A percentile compares a stretch with the other conserved stretches of the same genome.
Evolutionary conservation across 2,888 invertebrate species (phyloP).

Genomic region (Geophilus truncorum): DNA sequence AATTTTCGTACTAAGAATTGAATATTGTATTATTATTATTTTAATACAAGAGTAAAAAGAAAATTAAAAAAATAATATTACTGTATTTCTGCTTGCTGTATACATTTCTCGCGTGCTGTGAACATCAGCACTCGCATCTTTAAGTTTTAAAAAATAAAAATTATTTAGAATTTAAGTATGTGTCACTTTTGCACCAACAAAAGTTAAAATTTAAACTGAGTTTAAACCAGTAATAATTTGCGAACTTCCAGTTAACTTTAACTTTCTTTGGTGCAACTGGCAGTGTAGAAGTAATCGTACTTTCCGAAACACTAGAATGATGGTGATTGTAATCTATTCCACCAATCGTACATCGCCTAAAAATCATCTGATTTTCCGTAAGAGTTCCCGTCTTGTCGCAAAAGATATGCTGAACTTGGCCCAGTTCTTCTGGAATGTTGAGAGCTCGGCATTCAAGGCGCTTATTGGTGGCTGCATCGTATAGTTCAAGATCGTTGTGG

Average conservation of each 20-base stretch:
- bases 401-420: conserved; percentile 90
- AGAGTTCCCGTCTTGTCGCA: conserved; percentile 97
- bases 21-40: no score
- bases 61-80: conserved; percentile 16
- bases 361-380: conserved; percentile 96
- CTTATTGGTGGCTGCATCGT: conserved; percentile 75
- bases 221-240: no score
- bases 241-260: no score
- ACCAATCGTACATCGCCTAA: conserved; percentile 80
- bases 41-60: no score
- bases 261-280: no score
- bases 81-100: background rate
- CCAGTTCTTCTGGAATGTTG: conserved; percentile 95
- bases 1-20: conserved; percentile 2
- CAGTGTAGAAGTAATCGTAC: no score
- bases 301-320: conserved; percentile 51
- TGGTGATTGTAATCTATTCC: conserved; percentile 86
- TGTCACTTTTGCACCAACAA: no score
- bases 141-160: background rate
- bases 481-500: conserved; percentile 80
- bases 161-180: background rate
- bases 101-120: conserved; percentile 7
- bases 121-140: conserved; percentile 28
- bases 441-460: conserved; percentile 84
- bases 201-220: background rate